phyloP scores from a whole-genome alignment of 37 sponge, comb jelly and placozoan genomes.

The Agelas oroides region DNA sequence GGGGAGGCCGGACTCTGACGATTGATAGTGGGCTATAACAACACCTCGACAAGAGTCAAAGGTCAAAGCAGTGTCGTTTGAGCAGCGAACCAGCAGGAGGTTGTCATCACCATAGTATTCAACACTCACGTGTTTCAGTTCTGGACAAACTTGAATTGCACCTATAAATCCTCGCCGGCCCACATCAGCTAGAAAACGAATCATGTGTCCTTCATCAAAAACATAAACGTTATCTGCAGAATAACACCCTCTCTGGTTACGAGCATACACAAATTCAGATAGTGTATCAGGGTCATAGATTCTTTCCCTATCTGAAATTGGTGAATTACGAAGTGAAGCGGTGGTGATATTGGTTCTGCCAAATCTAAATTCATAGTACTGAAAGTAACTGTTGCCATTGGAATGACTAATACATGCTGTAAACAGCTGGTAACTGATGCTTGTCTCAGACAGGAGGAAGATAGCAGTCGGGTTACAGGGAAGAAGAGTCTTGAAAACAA shows the following conservation, averaged over 20 bases:
- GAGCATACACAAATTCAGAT: neutral
- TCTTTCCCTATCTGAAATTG: neutral
- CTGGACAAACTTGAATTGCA: too few species aligned
- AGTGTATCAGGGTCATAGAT: constrained; percentile 6
- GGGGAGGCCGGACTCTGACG: neutral
- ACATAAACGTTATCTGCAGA: neutral
- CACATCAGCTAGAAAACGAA: neutral
- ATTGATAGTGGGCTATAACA: neutral
- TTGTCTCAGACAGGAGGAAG: too few species aligned
- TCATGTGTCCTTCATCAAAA: neutral
- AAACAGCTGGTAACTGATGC: neutral
- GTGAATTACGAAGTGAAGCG: neutral
- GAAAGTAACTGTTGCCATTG: neutral
- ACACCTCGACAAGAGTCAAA: neutral
- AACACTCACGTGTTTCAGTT: neutral
- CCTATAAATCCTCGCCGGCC: too few species aligned
- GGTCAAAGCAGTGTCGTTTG: neutral
- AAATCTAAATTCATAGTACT: neutral
- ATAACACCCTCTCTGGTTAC: neutral
- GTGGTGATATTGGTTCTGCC: neutral
- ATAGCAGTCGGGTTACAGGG: too few species aligned
- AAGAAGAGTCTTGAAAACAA: too few species aligned
- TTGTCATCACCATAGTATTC: neutral
- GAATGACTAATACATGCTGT: constrained; percentile 3
- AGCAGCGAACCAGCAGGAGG: neutral